These are phyloP conservation scores for Acrossocheilus fasciatus DNA, from an alignment of 2,797 vertebrate species.

Conservation along the genomic window DNA sequence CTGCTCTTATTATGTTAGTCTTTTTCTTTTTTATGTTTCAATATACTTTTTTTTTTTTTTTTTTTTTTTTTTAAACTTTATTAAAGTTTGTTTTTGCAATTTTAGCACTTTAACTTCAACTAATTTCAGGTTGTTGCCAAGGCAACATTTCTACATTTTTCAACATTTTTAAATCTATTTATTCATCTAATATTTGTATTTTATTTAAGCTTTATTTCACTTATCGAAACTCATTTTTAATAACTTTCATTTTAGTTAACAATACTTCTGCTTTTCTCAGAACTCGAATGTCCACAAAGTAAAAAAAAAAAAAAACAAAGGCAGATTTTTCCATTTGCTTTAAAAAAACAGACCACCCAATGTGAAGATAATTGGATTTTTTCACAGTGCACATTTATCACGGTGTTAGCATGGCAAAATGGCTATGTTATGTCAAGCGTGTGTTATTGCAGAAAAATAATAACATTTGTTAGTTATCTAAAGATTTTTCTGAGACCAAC, in stretches of 20 bases:
- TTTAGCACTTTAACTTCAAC: neutral
- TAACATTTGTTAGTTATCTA: conserved; percentile 19
- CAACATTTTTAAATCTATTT: neutral
- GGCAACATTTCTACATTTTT: neutral
- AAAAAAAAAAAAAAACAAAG: neutral
- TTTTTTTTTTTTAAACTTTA: no score
- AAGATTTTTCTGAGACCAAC: conserved; percentile 13
- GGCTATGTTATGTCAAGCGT: neutral
- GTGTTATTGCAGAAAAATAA: neutral
- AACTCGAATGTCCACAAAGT: neutral
- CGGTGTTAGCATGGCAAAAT: neutral
- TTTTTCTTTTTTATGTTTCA: neutral
- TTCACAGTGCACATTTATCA: conserved; percentile 14
- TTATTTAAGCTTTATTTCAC: neutral
- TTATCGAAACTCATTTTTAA: neutral
- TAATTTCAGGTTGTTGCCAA: neutral
- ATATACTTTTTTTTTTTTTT: neutral
- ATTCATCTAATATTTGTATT: neutral
- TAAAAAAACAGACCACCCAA: conserved; percentile 25
- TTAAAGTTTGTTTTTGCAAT: neutral
- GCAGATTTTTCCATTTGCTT: neutral
- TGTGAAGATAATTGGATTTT: conserved; percentile 36
- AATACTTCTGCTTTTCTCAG: neutral
- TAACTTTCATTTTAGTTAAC: neutral
- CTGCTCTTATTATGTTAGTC: neutral